These are phyloP conservation scores for Drosophila cardini DNA, from an alignment of 1,140 invertebrate species.

Conservation along the genomic window DNA sequence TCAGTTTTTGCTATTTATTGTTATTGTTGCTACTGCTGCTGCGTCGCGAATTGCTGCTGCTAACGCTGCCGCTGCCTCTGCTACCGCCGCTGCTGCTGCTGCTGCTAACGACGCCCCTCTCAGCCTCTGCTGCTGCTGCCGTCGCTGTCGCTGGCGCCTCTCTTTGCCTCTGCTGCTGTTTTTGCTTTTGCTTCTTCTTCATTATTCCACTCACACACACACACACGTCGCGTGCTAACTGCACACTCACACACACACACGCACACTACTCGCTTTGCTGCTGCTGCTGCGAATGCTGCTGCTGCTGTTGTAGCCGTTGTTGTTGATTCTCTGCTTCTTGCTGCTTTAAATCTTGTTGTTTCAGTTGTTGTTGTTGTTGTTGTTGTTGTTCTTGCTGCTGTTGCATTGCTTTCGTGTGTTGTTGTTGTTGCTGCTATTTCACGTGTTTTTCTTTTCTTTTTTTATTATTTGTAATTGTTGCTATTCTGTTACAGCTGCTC, in stretches of 20 bases:
- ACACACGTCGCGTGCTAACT: constrained; percentile 65
- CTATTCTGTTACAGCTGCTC: background rate
- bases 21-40: constrained; percentile 68
- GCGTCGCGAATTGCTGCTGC: constrained; percentile 66
- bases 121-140: constrained; percentile 53
- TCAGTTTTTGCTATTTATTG: constrained; percentile 79
- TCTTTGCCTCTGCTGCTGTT: constrained; percentile 57
- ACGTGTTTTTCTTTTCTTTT: constrained; percentile 2
- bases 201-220: constrained; percentile 70
- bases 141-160: constrained; percentile 30
- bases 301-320: constrained; percentile 19
- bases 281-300: constrained; percentile 15
- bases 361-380: constrained; percentile 24
- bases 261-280: constrained; percentile 54
- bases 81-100: constrained; percentile 46
- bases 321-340: constrained; percentile 31
- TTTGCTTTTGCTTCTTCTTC: constrained; percentile 79
- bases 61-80: constrained; percentile 57
- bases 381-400: constrained; percentile 29
- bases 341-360: constrained; percentile 17
- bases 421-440: constrained; percentile 20
- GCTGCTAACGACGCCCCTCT: constrained; percentile 40
- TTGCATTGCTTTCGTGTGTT: constrained; percentile 50
- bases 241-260: constrained; percentile 37
- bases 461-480: constrained; percentile 18